Evolutionary conservation across 92 coral and sea anemone species (phyloP).

Genomic region (Epizoanthus fatuus): DNA sequence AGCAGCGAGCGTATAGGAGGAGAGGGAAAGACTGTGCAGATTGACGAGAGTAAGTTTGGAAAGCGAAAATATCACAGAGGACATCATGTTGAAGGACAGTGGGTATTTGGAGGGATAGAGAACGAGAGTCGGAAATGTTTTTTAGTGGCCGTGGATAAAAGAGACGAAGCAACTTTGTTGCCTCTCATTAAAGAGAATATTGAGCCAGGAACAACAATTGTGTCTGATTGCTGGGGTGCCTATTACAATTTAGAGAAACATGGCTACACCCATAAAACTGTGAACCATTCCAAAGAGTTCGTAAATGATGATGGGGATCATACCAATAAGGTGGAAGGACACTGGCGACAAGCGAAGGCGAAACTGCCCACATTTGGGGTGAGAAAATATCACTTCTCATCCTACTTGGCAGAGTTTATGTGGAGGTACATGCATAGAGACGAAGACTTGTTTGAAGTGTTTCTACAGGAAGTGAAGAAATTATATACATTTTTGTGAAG

Average conservation of each 20-base stretch:
- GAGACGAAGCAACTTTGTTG: constrained; percentile 34
- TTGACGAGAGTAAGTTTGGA: constrained; percentile 32
- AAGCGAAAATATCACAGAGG: constrained; percentile 40
- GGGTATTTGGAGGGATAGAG: constrained; percentile 46
- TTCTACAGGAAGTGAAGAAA: too few species aligned
- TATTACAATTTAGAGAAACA: too few species aligned
- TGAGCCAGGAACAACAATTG: constrained; percentile 40
- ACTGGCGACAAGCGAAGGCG: constrained; percentile 12
- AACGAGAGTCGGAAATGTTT: constrained; percentile 34
- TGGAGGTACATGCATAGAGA: too few species aligned
- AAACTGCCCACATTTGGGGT: too few species aligned
- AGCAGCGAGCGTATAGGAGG: not conserved
- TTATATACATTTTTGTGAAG: too few species aligned
- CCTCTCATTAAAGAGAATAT: constrained; percentile 26
- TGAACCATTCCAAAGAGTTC: too few species aligned
- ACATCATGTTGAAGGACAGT: constrained; percentile 48
- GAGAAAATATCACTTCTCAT: too few species aligned
- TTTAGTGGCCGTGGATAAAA: constrained; percentile 30
- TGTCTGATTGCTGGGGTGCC: too few species aligned
- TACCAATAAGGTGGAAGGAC: not conserved
- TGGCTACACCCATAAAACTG: too few species aligned
- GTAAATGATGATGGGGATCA: too few species aligned
- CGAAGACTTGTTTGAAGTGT: too few species aligned
- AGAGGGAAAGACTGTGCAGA: not conserved
- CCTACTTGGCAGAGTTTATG: too few species aligned